Conservation (phyloP, 2,797 vertebrate genomes). For the Hydrophis major region DNA sequence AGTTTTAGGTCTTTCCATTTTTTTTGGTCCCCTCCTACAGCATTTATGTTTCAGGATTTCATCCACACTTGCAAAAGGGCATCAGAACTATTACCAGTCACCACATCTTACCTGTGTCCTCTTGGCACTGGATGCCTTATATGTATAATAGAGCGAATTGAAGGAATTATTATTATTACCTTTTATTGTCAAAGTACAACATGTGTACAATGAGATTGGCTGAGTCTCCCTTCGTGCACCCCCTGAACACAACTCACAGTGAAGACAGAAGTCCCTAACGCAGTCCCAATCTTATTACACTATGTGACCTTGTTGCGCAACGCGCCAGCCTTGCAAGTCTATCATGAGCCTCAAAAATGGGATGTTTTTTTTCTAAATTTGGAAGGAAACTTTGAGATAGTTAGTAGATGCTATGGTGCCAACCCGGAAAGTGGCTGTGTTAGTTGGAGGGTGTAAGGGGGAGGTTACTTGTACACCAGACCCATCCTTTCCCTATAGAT, state of each 20-base stretch:
- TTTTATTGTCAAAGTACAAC: too few species aligned
- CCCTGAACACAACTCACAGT: too few species aligned
- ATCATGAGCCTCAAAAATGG: background rate
- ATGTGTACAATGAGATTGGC: too few species aligned
- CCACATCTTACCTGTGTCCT: background rate
- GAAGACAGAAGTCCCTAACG: too few species aligned
- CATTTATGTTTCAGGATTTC: background rate
- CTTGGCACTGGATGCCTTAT: background rate
- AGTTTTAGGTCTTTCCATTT: background rate
- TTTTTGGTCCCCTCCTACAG: background rate
- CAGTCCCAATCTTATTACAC: too few species aligned
- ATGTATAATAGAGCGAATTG: background rate
- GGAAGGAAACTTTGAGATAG: background rate
- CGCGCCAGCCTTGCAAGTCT: too few species aligned
- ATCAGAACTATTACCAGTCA: background rate
- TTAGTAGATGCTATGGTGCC: background rate
- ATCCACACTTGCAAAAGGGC: background rate
- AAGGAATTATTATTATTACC: too few species aligned
- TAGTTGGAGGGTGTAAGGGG: background rate
- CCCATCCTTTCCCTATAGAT: background rate
- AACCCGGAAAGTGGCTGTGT: background rate
- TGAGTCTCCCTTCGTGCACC: too few species aligned
- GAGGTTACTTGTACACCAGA: background rate
- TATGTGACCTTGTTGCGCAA: too few species aligned
- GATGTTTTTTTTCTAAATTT: background rate